These are phyloP conservation scores for Eucera pruinosa DNA, from an alignment of 2,888 invertebrate species.

Conservation along the genomic window DNA sequence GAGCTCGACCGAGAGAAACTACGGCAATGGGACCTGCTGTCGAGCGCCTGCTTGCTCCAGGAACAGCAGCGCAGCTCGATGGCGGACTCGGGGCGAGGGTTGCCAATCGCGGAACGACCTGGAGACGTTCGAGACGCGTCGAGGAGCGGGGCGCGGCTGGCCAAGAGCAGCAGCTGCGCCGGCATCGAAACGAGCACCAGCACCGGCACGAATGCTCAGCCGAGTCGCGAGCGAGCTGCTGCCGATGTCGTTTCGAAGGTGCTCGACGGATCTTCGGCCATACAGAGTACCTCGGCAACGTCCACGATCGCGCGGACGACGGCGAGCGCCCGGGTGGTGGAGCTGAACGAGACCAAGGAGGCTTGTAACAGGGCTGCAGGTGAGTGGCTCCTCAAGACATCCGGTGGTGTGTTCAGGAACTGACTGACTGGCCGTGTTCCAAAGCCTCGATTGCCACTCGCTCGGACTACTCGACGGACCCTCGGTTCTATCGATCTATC, in stretches of 20 bases:
- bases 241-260: constrained; percentile 38
- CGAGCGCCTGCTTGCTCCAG: constrained; percentile 87
- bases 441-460: constrained; percentile 57
- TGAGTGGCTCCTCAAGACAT: constrained; percentile 80
- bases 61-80: constrained; percentile 86
- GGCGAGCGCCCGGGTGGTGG: constrained; percentile 49
- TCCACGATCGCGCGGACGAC: too few relatives aligned
- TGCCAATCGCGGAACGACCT: constrained; percentile 72
- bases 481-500: too few relatives aligned
- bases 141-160: constrained; percentile 41
- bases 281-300: constrained; percentile 14
- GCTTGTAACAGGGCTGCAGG: constrained; percentile 75
- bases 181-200: constrained; percentile 23
- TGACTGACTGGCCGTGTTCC: constrained; percentile 77
- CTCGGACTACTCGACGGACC: constrained; percentile 9
- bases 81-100: constrained; percentile 84
- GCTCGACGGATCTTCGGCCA: constrained; percentile 37
- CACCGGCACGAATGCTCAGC: constrained; percentile 22
- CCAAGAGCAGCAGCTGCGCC: constrained; percentile 12
- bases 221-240: constrained; percentile 23
- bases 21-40: constrained; percentile 95
- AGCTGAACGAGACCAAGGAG: constrained; percentile 64
- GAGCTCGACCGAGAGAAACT: constrained; percentile 93
- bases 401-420: constrained; percentile 79
- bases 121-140: constrained; percentile 53